phyloP scores from a whole-genome alignment of 2,113 vertebrate species.

The Agapornis roseicollis region DNA sequence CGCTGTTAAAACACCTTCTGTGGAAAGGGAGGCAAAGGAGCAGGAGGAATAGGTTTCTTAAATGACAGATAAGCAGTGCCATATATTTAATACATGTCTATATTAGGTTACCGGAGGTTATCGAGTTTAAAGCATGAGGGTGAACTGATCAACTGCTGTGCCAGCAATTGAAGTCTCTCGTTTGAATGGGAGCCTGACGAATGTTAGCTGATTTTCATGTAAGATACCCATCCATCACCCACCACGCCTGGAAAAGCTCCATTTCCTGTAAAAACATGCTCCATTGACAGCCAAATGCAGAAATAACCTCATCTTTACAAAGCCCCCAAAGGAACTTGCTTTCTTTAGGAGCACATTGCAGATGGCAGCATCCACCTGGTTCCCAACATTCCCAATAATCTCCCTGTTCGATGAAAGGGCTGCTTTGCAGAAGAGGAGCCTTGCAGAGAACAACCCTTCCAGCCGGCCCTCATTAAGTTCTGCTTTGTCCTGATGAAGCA shows the following conservation, averaged over 20 bases:
- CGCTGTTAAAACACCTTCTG: not conserved
- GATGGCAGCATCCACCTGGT: not conserved
- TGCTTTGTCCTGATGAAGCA: not conserved
- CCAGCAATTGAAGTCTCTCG: not conserved
- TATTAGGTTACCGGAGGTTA: conserved; percentile 2
- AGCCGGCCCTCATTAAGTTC: not conserved
- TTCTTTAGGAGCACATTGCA: not conserved
- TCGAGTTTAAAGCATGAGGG: not conserved
- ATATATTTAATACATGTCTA: not conserved
- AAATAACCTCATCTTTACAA: not conserved
- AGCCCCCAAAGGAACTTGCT: not conserved
- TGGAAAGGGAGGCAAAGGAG: not conserved
- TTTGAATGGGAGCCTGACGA: not conserved
- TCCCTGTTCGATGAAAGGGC: not conserved
- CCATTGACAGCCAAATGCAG: not conserved
- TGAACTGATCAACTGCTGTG: not conserved
- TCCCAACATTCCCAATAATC: not conserved
- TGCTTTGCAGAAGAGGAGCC: not conserved
- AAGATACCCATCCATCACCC: conserved; percentile 2
- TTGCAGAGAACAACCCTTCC: not conserved
- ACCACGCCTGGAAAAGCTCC: not conserved
- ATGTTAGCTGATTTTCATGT: not conserved
- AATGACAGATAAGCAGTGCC: not conserved
- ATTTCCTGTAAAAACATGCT: not conserved
- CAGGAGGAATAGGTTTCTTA: not conserved